phyloP scores from a whole-genome alignment of 2,797 vertebrate genomes.

The Sebastes kiyomatsui region DNA sequence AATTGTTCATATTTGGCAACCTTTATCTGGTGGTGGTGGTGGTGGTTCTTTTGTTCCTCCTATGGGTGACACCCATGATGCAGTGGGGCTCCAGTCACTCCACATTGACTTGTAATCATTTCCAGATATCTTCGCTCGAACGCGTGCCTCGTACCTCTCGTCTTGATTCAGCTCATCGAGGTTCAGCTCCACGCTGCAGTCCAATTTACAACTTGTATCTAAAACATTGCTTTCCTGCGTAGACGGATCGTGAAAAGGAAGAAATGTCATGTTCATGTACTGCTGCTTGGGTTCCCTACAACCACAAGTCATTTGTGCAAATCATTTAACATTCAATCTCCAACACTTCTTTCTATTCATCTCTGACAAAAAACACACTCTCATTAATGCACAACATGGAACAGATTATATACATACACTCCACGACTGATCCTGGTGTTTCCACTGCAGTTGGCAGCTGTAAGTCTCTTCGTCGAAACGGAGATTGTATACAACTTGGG shows the following conservation, averaged over 20 bases:
- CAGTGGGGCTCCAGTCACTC: slow-evolving; percentile 68
- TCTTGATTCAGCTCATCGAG: neutral
- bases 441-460: slow-evolving; percentile 43
- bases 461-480: rapidly evolving
- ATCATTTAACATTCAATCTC: neutral
- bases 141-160: slow-evolving; percentile 31
- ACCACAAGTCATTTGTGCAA: neutral
- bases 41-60: neutral
- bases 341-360: neutral
- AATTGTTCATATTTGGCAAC: neutral
- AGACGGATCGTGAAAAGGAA: too few species aligned
- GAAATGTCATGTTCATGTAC: too few species aligned
- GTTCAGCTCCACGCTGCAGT: neutral
- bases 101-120: rapidly evolving
- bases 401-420: slow-evolving; percentile 32
- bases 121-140: rapidly evolving
- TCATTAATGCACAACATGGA: neutral
- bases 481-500: rapidly evolving
- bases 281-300: too few species aligned
- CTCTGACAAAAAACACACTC: neutral
- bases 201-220: rapidly evolving
- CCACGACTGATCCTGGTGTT: slow-evolving; percentile 42
- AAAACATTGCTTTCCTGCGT: rapidly evolving
- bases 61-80: slow-evolving; percentile 35
- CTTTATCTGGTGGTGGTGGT: neutral